Base-by-base conservation (phyloP, 2,888 invertebrate species). In the Eristalis intricaria region DNA sequence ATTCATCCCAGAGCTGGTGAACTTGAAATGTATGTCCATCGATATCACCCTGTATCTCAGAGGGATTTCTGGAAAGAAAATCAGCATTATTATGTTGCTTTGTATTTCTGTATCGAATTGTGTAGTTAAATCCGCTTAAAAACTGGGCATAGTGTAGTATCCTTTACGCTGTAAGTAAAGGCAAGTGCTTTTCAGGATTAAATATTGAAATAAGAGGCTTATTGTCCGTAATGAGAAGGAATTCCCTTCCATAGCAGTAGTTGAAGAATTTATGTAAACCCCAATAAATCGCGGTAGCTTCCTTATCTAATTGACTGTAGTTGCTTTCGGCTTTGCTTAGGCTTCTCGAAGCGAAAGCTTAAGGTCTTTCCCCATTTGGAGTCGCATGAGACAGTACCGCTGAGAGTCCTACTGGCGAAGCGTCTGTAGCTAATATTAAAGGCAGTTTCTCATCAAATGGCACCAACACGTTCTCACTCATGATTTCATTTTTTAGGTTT, bases 401-500 rank as follows among this genome's bases (percentile, higher is more conserved):
- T 8, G 84, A 84, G 15, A 89, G 40, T 32, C 82, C 89, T 40
- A 56, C 60, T 58, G 80, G 78, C 2, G 89, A 90, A 26, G 90
- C 90, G 77, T 90, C 90, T 85, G 89, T 89, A 15, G 88, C 43
- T 60, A 90, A 83, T 58, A 90, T 89, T 63, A 90, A 38, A 40
- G 75, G 83, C 7, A 84, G 35, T 0, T 70, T 69, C 10, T 84
- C 88, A 19, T 90, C 80, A 58, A 89, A 90, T 32, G 89, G 90
- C 4, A 87, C 86, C 8, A 90, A 84, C 15, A 75, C 85, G 70
- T 40, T 71, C 63, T 82, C 26, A 78, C 89, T 76, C 56, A 85
- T 60, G n/a, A 91, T 84, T 65, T 88, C 88, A 19, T 60, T 50
- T 73, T 91, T 92, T 29, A 91, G 88, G 38, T 77, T 32, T 3